Conservation (phyloP, 2,797 vertebrate species). For the Podarcis lilfordi region DNA sequence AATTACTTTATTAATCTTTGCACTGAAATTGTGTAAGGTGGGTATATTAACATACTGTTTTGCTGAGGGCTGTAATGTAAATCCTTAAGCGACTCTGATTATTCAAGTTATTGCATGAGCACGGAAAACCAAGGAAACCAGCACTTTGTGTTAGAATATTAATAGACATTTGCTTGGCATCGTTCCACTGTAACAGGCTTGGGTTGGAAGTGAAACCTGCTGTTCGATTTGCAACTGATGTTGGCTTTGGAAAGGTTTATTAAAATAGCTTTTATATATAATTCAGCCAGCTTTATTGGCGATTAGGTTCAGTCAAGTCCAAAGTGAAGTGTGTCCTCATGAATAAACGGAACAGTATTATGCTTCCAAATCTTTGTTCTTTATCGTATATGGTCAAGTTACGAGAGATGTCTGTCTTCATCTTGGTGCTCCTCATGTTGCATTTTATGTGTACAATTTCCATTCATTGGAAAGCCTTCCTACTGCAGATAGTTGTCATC, state of each 20-base stretch:
- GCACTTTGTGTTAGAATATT: conserved; percentile 46
- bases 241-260: conserved; percentile 54
- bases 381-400: conserved; percentile 14
- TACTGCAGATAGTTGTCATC: neutral
- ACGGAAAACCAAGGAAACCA: conserved; percentile 28
- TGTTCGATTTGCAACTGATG: conserved; percentile 71
- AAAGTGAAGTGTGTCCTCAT: conserved; percentile 49
- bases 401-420: neutral
- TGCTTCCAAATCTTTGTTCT: conserved; percentile 32
- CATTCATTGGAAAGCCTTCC: neutral
- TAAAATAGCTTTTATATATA: conserved; percentile 61
- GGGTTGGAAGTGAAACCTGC: conserved; percentile 70
- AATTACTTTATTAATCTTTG: neutral
- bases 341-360: conserved; percentile 40
- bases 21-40: conserved; percentile 7
- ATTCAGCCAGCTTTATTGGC: conserved; percentile 54
- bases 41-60: conserved; percentile 40
- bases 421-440: neutral
- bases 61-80: conserved; percentile 33
- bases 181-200: conserved; percentile 66
- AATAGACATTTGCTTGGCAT: conserved; percentile 72
- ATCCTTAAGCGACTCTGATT: conserved; percentile 51
- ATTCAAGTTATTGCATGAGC: conserved; percentile 28
- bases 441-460: neutral
- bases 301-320: conserved; percentile 52